phyloP scores from a whole-genome alignment of 2,888 invertebrate species.

The Lithophane ornitopus region DNA sequence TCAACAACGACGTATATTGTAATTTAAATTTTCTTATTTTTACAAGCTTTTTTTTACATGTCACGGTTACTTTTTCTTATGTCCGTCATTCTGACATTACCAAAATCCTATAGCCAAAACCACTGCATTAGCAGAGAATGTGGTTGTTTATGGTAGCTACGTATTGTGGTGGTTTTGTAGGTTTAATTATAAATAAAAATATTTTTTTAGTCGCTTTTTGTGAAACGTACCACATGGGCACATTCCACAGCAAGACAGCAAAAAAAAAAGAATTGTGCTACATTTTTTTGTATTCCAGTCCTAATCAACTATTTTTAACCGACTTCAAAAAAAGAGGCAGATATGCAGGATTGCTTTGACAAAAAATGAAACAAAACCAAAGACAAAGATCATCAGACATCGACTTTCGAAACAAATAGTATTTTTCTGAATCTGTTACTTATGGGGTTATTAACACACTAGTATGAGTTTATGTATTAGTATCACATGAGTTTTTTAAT shows the following conservation, averaged over 20 bases:
- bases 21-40: not conserved
- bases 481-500: not conserved
- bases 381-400: too few species aligned
- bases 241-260: not conserved
- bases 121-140: too few species aligned
- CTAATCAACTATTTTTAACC: not conserved
- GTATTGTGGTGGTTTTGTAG: not conserved
- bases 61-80: not conserved
- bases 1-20: not conserved
- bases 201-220: too few species aligned
- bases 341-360: not conserved
- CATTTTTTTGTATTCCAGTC: not conserved
- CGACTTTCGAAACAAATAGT: too few species aligned
- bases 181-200: too few species aligned
- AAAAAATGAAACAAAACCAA: not conserved
- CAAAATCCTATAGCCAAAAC: not conserved
- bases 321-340: not conserved
- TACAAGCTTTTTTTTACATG: too few species aligned
- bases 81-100: slow-evolving; percentile 1
- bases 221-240: not conserved
- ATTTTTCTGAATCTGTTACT: not conserved
- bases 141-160: not conserved
- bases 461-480: not conserved
- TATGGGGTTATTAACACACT: not conserved
- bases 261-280: not conserved